These are phyloP conservation scores for Mionectes macconnelli DNA, from an alignment of 2,113 vertebrate genomes.

Conservation along the genomic window DNA sequence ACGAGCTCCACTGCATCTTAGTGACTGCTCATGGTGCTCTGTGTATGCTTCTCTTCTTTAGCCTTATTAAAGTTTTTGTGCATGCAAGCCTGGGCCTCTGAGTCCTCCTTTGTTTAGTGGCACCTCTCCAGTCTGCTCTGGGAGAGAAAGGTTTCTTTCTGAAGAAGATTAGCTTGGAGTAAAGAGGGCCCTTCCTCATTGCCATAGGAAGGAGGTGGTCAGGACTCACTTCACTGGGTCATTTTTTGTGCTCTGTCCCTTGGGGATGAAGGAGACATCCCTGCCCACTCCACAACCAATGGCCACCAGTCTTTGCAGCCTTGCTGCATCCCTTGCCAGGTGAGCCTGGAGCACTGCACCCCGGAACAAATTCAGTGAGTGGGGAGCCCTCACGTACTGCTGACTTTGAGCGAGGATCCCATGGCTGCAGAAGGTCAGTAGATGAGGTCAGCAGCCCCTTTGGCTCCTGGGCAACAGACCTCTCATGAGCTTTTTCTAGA, in stretches of 20 bases:
- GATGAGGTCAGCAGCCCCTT: background rate
- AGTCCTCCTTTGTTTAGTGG: background rate
- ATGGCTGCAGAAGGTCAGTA: background rate
- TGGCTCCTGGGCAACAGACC: background rate
- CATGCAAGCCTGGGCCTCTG: background rate
- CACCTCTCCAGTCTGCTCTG: background rate
- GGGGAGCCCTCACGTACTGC: background rate
- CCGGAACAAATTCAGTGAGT: background rate
- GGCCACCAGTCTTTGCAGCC: background rate
- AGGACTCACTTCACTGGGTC: background rate
- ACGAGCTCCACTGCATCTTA: background rate
- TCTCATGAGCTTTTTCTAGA: background rate
- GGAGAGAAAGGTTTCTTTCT: background rate
- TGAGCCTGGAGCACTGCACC: background rate
- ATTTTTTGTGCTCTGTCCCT: background rate
- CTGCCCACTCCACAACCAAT: no score
- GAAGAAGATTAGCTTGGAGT: rapidly evolving
- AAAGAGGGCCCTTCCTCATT: background rate
- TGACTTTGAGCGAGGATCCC: background rate
- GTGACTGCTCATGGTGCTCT: background rate
- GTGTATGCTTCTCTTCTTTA: background rate
- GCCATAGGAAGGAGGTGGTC: no score
- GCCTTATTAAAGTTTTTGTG: background rate
- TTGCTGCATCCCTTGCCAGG: background rate
- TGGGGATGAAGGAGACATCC: background rate